phyloP scores from a whole-genome alignment of 2,797 vertebrate genomes.

The Argya squamiceps region DNA sequence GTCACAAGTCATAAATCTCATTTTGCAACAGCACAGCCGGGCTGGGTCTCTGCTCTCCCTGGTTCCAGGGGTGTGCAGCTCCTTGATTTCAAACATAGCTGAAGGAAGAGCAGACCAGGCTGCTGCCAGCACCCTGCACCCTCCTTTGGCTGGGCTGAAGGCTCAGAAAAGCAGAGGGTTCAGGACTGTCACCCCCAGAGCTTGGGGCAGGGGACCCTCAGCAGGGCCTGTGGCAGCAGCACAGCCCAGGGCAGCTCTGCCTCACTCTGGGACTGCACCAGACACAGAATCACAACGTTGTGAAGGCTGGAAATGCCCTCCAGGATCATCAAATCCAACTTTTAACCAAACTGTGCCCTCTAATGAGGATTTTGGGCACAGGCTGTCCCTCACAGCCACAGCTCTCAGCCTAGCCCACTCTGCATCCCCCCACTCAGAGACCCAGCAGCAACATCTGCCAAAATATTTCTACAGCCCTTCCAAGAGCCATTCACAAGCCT shows the following conservation, averaged over 20 bases:
- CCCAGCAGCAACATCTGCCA: slow-evolving; percentile 12
- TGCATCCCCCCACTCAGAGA: not conserved
- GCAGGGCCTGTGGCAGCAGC: not conserved
- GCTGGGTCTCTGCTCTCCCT: not conserved
- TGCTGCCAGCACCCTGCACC: not conserved
- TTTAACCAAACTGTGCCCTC: not conserved
- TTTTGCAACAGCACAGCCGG: not conserved
- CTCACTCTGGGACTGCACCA: not conserved
- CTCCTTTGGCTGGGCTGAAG: not conserved
- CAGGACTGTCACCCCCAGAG: not conserved
- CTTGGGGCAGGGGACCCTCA: fast-evolving
- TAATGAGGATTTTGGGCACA: fast-evolving
- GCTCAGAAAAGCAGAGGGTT: fast-evolving
- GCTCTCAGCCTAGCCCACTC: not conserved
- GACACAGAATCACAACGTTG: fast-evolving
- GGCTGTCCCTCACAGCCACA: not conserved
- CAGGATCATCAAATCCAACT: not conserved
- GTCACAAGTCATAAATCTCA: slow-evolving; percentile 12
- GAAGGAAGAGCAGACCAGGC: not conserved
- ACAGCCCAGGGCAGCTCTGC: not conserved
- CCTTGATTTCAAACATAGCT: not conserved
- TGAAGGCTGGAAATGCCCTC: not conserved
- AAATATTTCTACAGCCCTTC: not conserved
- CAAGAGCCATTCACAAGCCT: not conserved
- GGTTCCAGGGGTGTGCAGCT: not conserved